Evolutionary conservation across 1,140 invertebrate genomes (phyloP).

Genomic region (Potamilus streckersoni): DNA sequence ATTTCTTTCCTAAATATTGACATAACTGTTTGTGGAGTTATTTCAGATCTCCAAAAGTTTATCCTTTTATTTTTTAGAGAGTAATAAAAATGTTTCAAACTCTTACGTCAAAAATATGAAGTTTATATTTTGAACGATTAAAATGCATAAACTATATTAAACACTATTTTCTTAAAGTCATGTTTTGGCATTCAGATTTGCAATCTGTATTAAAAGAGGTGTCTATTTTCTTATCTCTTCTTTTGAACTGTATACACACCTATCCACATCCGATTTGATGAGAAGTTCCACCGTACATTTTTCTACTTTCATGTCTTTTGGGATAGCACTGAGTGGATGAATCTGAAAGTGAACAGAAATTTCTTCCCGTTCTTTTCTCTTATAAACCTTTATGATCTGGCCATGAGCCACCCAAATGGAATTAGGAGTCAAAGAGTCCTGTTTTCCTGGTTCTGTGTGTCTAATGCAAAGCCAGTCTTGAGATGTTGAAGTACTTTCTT

Average conservation of each 20-base stretch:
- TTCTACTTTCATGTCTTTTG: conserved; percentile 9
- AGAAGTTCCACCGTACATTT: conserved; percentile 24
- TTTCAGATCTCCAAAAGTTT: too few relatives aligned
- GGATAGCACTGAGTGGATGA: background rate
- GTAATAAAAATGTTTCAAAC: too few relatives aligned
- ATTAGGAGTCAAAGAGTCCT: background rate
- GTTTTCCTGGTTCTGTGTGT: background rate
- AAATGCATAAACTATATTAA: too few relatives aligned
- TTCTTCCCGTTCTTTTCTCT: conserved; percentile 1
- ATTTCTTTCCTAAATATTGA: too few relatives aligned
- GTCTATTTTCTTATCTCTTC: too few relatives aligned
- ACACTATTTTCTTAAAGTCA: too few relatives aligned
- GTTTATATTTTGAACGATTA: too few relatives aligned
- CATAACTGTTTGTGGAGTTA: too few relatives aligned
- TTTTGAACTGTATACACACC: conserved; percentile 10
- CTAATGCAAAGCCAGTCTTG: conserved; percentile 23
- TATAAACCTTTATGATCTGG: conserved; percentile 13
- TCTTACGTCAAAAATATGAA: too few relatives aligned
- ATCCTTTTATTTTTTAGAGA: too few relatives aligned
- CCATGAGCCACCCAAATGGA: conserved; percentile 33
- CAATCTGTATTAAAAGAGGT: too few relatives aligned
- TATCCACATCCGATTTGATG: conserved; percentile 33
- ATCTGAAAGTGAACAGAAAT: conserved; percentile 18
- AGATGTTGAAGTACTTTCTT: background rate
- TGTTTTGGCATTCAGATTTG: too few relatives aligned